Base-by-base conservation (phyloP, 1,140 invertebrate species). In the Caenorhabditis latens region DNA sequence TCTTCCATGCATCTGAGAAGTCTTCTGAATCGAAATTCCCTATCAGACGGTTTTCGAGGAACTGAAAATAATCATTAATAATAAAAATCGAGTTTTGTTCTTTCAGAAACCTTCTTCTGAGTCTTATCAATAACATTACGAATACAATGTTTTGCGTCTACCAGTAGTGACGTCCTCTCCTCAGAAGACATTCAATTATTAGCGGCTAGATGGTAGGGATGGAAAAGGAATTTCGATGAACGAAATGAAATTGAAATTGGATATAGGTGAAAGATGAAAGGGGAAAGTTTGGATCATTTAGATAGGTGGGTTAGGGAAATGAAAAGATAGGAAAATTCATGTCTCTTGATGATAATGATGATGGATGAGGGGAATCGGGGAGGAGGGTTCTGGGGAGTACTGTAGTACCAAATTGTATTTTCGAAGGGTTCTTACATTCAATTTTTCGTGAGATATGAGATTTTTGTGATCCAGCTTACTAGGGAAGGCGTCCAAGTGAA, bases 21-120 rank as follows among this genome's bases (percentile, higher is more conserved):
- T 92, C 88, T 40, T 89, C 89, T 5, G 91, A 88, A 83, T 92
- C 91, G 21, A 85, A 93, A 57, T 90, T 90, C 11, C 91, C 91
- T 24, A 93, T 88, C 32, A 92, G 79, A 14, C 87, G 55, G 19
- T 84, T 79, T 79, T 92, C 90, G 14, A 92, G 24, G 48, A 92
- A 91, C 91, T 92, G 71, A 87, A 91, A 90, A 84, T 14, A n/a
- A 50, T 84, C 8, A 19, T 58, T 14, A n/a, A 58, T 16, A 57
- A 8, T 19, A 11, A 58, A 7, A 16, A 19, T 58, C 55, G n/a
- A 85, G 40, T 19, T 40, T 5, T 13, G 24, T n/a, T 50, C 14
- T 42, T 32, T 63, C 24, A 0, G n/a, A 87, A 65, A 85, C 84
- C 84, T 48, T 65, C 0, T 32, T 50, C 40, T 46, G 43, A 13